Evolutionary conservation across 2,888 invertebrate species (phyloP), one percentile per base, ranked within the genome.

Genomic region (Luffia ferchaultella): DNA sequence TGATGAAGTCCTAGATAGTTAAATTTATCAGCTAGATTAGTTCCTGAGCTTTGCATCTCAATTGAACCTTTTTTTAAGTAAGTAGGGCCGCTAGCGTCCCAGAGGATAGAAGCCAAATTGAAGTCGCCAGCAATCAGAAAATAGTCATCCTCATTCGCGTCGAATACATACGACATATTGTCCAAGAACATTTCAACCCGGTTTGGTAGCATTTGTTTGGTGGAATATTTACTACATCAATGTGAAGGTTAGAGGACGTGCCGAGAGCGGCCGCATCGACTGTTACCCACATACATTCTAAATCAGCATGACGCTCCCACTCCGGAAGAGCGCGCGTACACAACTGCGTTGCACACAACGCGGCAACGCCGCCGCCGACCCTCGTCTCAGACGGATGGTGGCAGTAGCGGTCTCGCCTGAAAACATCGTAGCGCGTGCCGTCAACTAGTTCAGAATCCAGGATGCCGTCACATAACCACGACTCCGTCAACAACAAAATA

Each of bases 371-470:
- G 15, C 48, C 42, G 3, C 42, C 48, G 9, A 17, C 17, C n/a
- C n/a, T n/a, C 2, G 16, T 16, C 7, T 7, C 16, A 3, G 46
- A 40, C 16, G 5, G 16, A n/a, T n/a, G n/a, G n/a, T n/a, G n/a
- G n/a, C n/a, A n/a, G n/a, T n/a, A n/a, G 15, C 46, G 46, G 40
- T 46, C 46, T 2, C 30, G 7, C 16, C 46, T 5, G 2, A 46
- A n/a, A 3, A 46, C 19, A 7, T 48, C 9, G 19, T 48, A 48
- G 2, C 15, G 17, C 16, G 41, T 16, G 5, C 5, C 9, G 42
- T 48, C 42, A 7, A n/a, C 18, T 3, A 48, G 15, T 48, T 48
- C 42, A 12, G 48, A 48, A 16, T 48, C 18, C 18, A 48, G 16
- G 15, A 48, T 42, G 15, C 48, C 42, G 2, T 18, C 42, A 15